phyloP scores from a whole-genome alignment of 2,888 invertebrate species.

The Alsophila aescularia region DNA sequence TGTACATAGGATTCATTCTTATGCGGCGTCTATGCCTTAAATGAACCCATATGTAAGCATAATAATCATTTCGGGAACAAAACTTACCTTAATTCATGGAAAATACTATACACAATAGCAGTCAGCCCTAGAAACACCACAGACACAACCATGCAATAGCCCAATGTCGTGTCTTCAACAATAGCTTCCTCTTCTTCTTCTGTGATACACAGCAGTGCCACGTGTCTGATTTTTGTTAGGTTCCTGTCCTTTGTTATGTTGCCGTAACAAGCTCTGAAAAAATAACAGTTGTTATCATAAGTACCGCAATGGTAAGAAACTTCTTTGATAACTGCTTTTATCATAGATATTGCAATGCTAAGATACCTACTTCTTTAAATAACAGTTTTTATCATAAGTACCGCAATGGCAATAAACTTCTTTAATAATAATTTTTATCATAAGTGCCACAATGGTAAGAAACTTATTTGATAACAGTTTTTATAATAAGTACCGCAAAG shows the following conservation, averaged over 20 bases:
- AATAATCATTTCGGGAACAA: not conserved
- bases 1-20: too few species aligned
- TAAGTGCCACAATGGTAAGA: too few species aligned
- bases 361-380: too few species aligned
- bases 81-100: slow-evolving; percentile 64
- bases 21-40: too few species aligned
- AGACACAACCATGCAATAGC: slow-evolving; percentile 65
- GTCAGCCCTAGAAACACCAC: slow-evolving; percentile 61
- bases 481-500: too few species aligned
- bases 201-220: slow-evolving; percentile 45
- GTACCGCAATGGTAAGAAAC: too few species aligned
- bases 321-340: too few species aligned
- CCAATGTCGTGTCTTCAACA: slow-evolving; percentile 50
- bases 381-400: too few species aligned
- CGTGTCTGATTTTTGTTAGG: slow-evolving; percentile 26
- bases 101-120: slow-evolving; percentile 54
- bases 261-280: slow-evolving; percentile 61
- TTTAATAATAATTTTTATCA: too few species aligned
- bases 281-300: not conserved
- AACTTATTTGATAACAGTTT: too few species aligned
- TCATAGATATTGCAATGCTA: too few species aligned
- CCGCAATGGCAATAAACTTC: too few species aligned
- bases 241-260: slow-evolving; percentile 43
- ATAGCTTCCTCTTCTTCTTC: slow-evolving; percentile 43
- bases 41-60: not conserved